Base-by-base conservation (phyloP, 2,797 vertebrate genomes). In the Malurus leucopterus region DNA sequence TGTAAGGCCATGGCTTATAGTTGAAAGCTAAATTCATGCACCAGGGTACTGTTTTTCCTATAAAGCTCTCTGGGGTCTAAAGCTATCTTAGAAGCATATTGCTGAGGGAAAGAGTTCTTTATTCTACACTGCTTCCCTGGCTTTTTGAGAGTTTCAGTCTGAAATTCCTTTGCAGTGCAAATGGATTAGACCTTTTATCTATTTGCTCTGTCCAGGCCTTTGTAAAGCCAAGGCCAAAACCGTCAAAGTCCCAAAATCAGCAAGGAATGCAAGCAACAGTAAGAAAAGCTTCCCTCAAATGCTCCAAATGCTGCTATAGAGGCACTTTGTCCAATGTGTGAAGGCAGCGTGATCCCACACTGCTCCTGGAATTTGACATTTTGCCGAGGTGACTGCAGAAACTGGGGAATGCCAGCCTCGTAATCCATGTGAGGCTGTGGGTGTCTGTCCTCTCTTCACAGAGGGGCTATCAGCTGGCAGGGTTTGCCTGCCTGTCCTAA, bases 221-320 rank as follows among this genome's bases (percentile, higher is more conserved):
- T 57, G 14, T 75, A 87, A 82, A 67, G 5, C 7, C 54, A 64
- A 54, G 40, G 19, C 30, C 32, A 53, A 61, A 88, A 47, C 26
- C 0, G 0, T 26, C 44, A 49, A 30, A 12, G 38, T 75, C 55
- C 74, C 55, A 38, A 34, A 82, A 46, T 72, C 29, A 16, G 18
- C 15, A 34, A 46, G 24, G n/a, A 54, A 23, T 5, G 1, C n/a
- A 61, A 71, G 50, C 34, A 61, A 29, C 21, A 22, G 26, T 36
- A 15, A 59, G 41, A 70, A 67, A 55, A 47, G 8, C 74, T 84
- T 81, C 46, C 29, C 12, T 10, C 0, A 0, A 16, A 2, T 0
- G 1, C 30, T 46, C 21, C 10, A 5, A 30, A 50, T 32, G 29
- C 44, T 63, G 26, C 41, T 5, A 1, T 34, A 47, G 74, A 38